These are phyloP conservation scores for Taphrorychus bicolor DNA, from an alignment of 2,888 invertebrate species.

Conservation along the genomic window DNA sequence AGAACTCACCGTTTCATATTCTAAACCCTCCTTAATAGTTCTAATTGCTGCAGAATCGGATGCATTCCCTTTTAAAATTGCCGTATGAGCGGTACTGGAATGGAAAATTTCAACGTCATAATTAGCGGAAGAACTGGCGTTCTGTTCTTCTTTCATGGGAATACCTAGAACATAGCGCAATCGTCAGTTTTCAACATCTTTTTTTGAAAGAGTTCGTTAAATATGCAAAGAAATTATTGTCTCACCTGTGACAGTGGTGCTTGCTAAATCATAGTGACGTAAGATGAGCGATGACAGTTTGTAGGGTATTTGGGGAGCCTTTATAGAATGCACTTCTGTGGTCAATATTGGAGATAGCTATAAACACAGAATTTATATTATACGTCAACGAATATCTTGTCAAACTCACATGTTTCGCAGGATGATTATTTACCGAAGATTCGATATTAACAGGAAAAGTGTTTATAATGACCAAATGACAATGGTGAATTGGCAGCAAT, in stretches of 20 bases:
- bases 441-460: constrained; percentile 84
- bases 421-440: constrained; percentile 76
- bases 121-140: constrained; percentile 96
- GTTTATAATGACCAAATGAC: constrained; percentile 90
- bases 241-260: constrained; percentile 92
- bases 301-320: constrained; percentile 76
- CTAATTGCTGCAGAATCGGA: constrained; percentile 70
- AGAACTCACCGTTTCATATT: constrained; percentile 74
- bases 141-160: constrained; percentile 99
- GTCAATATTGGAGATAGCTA: constrained; percentile 75
- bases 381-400: background rate
- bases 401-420: constrained; percentile 70
- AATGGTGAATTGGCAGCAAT: constrained; percentile 80
- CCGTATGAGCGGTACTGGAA: constrained; percentile 82
- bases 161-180: too few relatives aligned
- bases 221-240: background rate
- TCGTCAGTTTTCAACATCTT: background rate
- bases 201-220: background rate
- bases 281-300: constrained; percentile 79
- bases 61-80: constrained; percentile 72
- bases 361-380: constrained; percentile 17
- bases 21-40: constrained; percentile 75
- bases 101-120: constrained; percentile 99
- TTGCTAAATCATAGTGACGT: constrained; percentile 89
- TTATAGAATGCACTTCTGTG: constrained; percentile 82